A percentile compares a stretch with the other conserved stretches of the same genome.
Conservation (phyloP, 2,888 invertebrate genomes). For the Heliconius ethilla region DNA sequence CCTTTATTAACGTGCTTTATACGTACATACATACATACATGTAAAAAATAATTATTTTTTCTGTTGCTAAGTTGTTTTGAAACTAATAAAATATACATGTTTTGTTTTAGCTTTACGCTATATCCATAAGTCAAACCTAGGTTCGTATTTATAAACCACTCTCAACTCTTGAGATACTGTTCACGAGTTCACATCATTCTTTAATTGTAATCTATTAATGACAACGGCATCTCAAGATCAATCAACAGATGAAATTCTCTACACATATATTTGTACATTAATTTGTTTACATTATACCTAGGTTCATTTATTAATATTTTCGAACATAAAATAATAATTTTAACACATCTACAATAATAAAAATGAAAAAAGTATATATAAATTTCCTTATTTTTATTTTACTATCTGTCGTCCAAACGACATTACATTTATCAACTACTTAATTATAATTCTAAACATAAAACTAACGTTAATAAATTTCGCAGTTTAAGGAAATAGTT, state of each 20-base stretch:
- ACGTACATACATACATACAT: not conserved
- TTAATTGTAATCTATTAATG: too few species aligned
- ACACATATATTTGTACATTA: not conserved
- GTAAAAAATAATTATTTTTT: not conserved
- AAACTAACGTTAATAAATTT: conserved; percentile 44
- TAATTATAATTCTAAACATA: conserved; percentile 39
- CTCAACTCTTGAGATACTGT: too few species aligned
- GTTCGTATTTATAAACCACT: too few species aligned
- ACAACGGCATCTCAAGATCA: too few species aligned
- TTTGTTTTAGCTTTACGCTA: not conserved
- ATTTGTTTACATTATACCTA: too few species aligned
- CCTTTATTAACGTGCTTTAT: conserved; percentile 26
- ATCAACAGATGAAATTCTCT: not conserved
- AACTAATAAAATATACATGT: not conserved
- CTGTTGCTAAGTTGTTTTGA: conserved; percentile 1
- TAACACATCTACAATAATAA: too few species aligned
- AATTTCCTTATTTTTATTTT: not conserved
- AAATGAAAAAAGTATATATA: not conserved
- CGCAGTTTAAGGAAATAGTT: conserved; percentile 52
- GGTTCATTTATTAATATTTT: too few species aligned
- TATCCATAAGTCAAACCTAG: not conserved
- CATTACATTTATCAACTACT: conserved; percentile 19
- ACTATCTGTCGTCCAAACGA: not conserved
- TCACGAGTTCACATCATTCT: too few species aligned
- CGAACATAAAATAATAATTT: not conserved